Conservation (phyloP, 2,113 vertebrate species). For the Zonotrichia leucophrys region DNA sequence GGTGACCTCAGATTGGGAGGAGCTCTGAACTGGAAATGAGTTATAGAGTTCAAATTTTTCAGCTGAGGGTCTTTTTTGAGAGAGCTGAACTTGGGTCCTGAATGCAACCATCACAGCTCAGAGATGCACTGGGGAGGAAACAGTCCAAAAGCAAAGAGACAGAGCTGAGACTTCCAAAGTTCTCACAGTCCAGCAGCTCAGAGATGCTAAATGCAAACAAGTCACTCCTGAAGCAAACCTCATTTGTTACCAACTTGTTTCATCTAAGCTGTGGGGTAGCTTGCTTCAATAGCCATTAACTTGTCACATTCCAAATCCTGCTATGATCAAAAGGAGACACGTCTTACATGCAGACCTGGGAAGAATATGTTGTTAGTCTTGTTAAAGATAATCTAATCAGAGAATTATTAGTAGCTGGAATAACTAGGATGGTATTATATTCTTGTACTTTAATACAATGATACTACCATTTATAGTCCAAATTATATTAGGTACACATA, state of each 20-base stretch:
- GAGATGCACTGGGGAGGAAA: neutral
- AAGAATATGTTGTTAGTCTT: neutral
- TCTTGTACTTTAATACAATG: neutral
- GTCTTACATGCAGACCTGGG: neutral
- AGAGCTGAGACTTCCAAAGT: neutral
- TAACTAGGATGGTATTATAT: neutral
- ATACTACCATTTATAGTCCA: neutral
- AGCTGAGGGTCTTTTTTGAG: neutral
- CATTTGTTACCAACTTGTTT: neutral
- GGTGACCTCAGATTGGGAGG: neutral
- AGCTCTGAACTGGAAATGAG: neutral
- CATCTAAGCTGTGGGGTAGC: neutral
- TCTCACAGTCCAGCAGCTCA: neutral
- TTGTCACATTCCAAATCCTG: neutral
- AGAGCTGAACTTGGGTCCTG: neutral
- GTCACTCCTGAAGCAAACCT: neutral
- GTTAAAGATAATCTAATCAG: neutral
- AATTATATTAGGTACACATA: neutral
- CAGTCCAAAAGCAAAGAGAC: neutral
- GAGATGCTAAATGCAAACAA: neutral
- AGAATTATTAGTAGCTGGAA: neutral
- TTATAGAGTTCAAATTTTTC: neutral
- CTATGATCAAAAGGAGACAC: neutral
- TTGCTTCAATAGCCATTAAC: neutral
- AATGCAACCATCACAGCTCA: rapidly evolving